Evolutionary conservation across 2,888 invertebrate genomes (phyloP).

Genomic region (Drosophila maculinotata): DNA sequence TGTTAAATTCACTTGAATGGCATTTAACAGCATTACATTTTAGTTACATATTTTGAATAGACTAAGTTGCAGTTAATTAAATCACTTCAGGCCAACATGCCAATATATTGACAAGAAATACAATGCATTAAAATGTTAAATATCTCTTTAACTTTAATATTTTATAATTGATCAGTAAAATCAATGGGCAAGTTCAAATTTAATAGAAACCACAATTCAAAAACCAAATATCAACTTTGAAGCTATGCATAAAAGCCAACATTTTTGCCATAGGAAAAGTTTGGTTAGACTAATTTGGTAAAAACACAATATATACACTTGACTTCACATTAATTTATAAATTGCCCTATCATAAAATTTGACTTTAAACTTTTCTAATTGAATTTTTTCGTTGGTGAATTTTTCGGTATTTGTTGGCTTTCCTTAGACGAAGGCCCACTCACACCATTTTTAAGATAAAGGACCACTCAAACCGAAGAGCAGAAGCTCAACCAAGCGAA

Average conservation of each 20-base stretch:
- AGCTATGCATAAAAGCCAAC: neutral
- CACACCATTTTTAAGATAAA: no score
- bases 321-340: slow-evolving; percentile 37
- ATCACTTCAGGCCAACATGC: no score
- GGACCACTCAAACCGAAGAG: neutral
- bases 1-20: neutral
- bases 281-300: slow-evolving; percentile 1
- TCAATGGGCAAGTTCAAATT: neutral
- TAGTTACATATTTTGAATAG: neutral
- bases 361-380: slow-evolving; percentile 54
- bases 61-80: slow-evolving; percentile 27
- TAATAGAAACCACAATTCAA: neutral
- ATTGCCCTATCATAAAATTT: slow-evolving; percentile 28
- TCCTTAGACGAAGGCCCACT: neutral
- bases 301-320: slow-evolving; percentile 21
- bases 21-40: slow-evolving; percentile 3
- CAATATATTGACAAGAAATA: no score
- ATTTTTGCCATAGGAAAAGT: neutral
- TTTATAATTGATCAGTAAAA: neutral
- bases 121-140: no score
- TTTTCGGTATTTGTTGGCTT: neutral
- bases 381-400: slow-evolving; percentile 30
- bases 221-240: neutral
- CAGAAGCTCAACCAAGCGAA: slow-evolving; percentile 53
- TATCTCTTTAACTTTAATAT: no score